Evolutionary conservation across 2,888 invertebrate species (phyloP).

Genomic region (Noctua janthina): DNA sequence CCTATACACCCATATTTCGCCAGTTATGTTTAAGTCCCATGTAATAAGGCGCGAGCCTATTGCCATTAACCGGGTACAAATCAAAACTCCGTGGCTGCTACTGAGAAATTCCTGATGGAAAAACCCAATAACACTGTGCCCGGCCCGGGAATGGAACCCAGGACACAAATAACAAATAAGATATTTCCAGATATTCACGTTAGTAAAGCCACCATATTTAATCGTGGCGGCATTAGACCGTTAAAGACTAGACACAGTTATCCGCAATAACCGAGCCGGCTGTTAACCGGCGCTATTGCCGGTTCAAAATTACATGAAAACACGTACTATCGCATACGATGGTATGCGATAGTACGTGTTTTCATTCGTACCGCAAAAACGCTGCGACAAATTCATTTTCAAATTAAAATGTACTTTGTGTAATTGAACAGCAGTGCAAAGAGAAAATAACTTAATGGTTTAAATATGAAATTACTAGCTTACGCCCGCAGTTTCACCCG

Average conservation of each 20-base stretch:
- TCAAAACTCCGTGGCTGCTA: no score
- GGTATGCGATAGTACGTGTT: no score
- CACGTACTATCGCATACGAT: not conserved
- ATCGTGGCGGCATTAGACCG: not conserved
- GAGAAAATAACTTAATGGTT: not conserved
- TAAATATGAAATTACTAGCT: not conserved
- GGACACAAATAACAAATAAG: not conserved
- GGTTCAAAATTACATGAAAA: slow-evolving; percentile 18
- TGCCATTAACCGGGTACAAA: no score
- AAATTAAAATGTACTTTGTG: not conserved
- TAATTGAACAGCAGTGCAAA: not conserved
- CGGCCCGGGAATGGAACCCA: no score
- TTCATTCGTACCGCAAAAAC: not conserved
- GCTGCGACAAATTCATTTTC: slow-evolving; percentile 10
- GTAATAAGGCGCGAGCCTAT: no score
- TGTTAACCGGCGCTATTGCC: not conserved
- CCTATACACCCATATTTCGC: no score
- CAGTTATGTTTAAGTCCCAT: no score
- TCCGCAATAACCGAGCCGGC: slow-evolving; percentile 3
- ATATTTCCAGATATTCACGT: not conserved
- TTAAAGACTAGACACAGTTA: slow-evolving; percentile 29
- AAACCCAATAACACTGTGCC: no score
- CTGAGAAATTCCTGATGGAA: no score
- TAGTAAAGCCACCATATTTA: not conserved
- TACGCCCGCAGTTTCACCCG: no score